Conservation (phyloP, 1,140 invertebrate species). For the Drosophila sulfurigaster region DNA sequence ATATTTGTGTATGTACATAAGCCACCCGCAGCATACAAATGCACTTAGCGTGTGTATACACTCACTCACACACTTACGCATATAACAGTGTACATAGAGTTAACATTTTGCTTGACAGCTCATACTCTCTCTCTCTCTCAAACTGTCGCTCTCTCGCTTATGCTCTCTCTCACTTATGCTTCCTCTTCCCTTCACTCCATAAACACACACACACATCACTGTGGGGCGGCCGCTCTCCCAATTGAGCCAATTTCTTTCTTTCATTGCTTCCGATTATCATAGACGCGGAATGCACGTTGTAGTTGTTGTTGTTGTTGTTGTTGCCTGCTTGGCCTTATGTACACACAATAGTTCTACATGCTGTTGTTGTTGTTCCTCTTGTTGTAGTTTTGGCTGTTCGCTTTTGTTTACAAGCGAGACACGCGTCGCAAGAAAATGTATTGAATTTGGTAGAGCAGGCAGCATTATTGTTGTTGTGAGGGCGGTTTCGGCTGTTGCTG, state of each 20-base stretch:
- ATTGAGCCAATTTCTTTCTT: constrained; percentile 80
- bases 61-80: constrained; percentile 24
- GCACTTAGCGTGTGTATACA: constrained; percentile 44
- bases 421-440: constrained; percentile 34
- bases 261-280: constrained; percentile 79
- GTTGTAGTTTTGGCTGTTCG: constrained; percentile 16
- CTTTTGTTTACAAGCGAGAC: constrained; percentile 52
- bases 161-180: constrained; percentile 5
- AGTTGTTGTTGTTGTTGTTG: constrained; percentile 15
- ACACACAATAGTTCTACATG: constrained; percentile 29
- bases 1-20: constrained; percentile 36
- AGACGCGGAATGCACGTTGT: constrained; percentile 47
- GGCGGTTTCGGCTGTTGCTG: constrained; percentile 44
- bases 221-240: constrained; percentile 68
- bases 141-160: constrained; percentile 19
- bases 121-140: constrained; percentile 28
- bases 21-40: constrained; percentile 46
- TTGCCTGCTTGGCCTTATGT: constrained; percentile 34
- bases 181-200: constrained; percentile 21
- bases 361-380: constrained; percentile 45
- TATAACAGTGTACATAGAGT: constrained; percentile 30
- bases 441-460: constrained; percentile 17
- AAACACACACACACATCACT: not conserved
- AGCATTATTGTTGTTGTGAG: constrained; percentile 18
- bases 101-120: constrained; percentile 32